These are phyloP conservation scores for Zosterops hypoxanthus DNA, from an alignment of 2,113 vertebrate genomes.

Conservation along the genomic window DNA sequence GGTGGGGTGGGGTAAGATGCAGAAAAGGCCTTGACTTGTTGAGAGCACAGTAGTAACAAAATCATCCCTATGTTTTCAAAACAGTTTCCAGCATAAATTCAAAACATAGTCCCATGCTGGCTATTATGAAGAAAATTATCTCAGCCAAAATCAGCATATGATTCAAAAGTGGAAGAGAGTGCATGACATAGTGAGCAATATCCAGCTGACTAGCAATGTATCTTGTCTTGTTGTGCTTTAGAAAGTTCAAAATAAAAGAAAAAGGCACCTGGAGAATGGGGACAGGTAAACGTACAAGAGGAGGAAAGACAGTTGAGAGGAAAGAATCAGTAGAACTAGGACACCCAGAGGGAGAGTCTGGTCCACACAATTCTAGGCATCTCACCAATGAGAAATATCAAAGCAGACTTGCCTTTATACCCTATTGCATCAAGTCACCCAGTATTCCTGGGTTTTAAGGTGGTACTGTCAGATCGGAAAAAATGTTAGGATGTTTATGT, in stretches of 20 bases:
- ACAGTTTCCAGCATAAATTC: not conserved
- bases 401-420: conserved; percentile 62
- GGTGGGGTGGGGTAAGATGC: not conserved
- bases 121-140: not conserved
- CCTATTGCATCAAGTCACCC: conserved; percentile 8
- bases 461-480: conserved; percentile 3
- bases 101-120: not conserved
- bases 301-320: conserved; percentile 44
- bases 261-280: conserved; percentile 29
- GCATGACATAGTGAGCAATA: not conserved
- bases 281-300: conserved; percentile 43
- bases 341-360: conserved; percentile 57
- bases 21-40: not conserved
- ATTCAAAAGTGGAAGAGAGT: not conserved
- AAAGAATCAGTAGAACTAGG: conserved; percentile 53
- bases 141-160: not conserved
- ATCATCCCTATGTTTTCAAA: not conserved
- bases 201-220: not conserved
- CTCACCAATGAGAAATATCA: conserved; percentile 56
- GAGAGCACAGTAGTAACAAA: not conserved
- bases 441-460: conserved; percentile 32
- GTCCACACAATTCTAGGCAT: conserved; percentile 48
- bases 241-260: conserved; percentile 42
- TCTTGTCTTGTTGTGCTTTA: conserved; percentile 14
- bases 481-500: not conserved